Evolutionary conservation across 2,888 invertebrate genomes (phyloP).

Genomic region (Acrobasis repandana): DNA sequence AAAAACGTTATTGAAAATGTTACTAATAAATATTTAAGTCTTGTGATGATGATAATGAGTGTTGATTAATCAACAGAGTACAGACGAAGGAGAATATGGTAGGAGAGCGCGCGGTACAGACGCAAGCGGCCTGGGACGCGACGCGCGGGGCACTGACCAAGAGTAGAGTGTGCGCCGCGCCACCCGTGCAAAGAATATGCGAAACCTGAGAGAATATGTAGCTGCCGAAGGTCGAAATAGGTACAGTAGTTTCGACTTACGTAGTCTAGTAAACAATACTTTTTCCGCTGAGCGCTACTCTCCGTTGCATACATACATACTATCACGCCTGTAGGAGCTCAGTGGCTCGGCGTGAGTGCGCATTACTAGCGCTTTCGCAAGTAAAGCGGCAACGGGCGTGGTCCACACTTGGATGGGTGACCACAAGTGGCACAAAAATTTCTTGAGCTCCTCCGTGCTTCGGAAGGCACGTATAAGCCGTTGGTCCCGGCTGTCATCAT

Average conservation of each 20-base stretch:
- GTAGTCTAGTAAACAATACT: too few relatives aligned
- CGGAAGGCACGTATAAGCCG: too few relatives aligned
- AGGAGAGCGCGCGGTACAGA: conserved; percentile 23
- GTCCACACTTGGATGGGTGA: too few relatives aligned
- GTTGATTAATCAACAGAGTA: conserved; percentile 18
- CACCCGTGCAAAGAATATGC: conserved; percentile 55
- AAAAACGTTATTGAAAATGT: neutral
- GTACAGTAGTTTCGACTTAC: neutral
- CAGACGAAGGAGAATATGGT: conserved; percentile 22
- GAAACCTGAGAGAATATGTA: conserved; percentile 48
- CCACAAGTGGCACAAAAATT: too few relatives aligned
- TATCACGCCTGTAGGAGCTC: too few relatives aligned
- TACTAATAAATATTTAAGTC: neutral
- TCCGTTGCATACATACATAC: too few relatives aligned
- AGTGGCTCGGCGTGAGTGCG: too few relatives aligned
- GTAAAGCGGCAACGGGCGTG: too few relatives aligned
- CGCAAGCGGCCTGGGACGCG: conserved; percentile 49
- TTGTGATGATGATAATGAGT: neutral
- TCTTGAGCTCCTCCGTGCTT: too few relatives aligned
- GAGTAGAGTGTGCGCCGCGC: conserved; percentile 53
- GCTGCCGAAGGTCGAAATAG: conserved; percentile 37
- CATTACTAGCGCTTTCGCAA: too few relatives aligned
- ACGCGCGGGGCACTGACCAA: conserved; percentile 74
- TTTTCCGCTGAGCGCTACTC: too few relatives aligned
- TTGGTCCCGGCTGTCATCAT: too few relatives aligned